Percentiles rank a stretch among this genome's conserved stretches.
These are phyloP conservation scores for Drosophila saltans DNA, from an alignment of 1,140 invertebrate species.

Conservation along the genomic window DNA sequence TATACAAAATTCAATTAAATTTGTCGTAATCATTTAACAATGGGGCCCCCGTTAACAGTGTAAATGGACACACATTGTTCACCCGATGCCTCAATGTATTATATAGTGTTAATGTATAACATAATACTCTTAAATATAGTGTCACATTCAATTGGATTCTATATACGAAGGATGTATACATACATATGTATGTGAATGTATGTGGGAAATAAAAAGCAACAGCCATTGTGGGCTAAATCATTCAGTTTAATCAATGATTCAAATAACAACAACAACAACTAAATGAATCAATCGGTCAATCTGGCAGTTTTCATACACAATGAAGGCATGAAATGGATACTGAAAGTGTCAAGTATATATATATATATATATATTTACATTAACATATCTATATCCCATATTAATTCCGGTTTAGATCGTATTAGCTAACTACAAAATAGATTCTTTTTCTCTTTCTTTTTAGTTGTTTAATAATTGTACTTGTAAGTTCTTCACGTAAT, in stretches of 20 bases:
- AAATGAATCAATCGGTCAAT: not conserved
- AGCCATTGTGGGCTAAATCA: not conserved
- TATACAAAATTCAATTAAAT: constrained; percentile 72
- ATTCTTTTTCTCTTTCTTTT: too few relatives aligned
- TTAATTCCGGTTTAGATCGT: too few relatives aligned
- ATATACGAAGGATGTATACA: not conserved
- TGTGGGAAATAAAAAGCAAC: not conserved
- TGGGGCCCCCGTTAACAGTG: constrained; percentile 48
- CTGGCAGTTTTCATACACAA: too few relatives aligned
- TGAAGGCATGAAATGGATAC: too few relatives aligned
- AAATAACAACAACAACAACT: not conserved
- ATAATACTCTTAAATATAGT: constrained; percentile 2
- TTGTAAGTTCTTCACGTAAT: constrained; percentile 8
- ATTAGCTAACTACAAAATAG: not conserved
- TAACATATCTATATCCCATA: too few relatives aligned
- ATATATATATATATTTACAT: too few relatives aligned
- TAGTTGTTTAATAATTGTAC: constrained; percentile 18
- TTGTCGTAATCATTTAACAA: constrained; percentile 75
- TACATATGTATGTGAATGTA: not conserved
- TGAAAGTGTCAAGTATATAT: too few relatives aligned
- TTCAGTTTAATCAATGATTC: too few relatives aligned
- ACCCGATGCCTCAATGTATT: not conserved
- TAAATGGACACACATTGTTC: constrained; percentile 9
- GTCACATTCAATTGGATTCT: not conserved
- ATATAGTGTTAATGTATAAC: not conserved